Base-by-base conservation (phyloP, 2,113 vertebrate species). In the Serinus canaria region DNA sequence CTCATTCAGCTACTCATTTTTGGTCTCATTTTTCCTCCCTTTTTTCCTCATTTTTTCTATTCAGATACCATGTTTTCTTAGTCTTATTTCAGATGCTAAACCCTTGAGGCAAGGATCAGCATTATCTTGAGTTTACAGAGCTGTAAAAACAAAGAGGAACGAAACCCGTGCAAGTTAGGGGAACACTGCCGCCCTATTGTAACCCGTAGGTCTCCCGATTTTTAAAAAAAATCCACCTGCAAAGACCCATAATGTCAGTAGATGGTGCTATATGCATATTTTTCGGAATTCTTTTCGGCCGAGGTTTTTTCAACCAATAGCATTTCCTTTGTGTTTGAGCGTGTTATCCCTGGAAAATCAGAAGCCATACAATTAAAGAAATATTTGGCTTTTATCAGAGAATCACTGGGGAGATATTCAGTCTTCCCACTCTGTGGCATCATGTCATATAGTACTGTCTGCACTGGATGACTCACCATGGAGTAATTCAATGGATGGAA, bases 261-360 rank as follows among this genome's bases (percentile, higher is more conserved):
- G 97, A 90, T 97, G 97, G 96, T 86, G 96, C 90, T 96, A 70
- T n/a, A 22, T 24, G 49, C 84, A 22, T 43, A 84, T 20, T 74
- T 93, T 93, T 81, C 53, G 25, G 20, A 81, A 59, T 24, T 19
- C 23, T 41, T 63, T 60, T 56, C 24, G 3, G 16, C 55, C 8
- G 10, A 15, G 62, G 33, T 69, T 88, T 88, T 31, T 16, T 47
- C 60, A 69, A 28, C 25, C 43, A 27, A 0, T 47, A 68, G 12
- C 6, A 6, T 37, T 90, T 80, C 49, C 49, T 92, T 91, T 91
- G 86, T 92, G 43, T 70, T 70, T 47, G 47, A 37, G 15, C 2
- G 23, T 28, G 35, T 28, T 53, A 22, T 1, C 59, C 19, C 62
- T 28, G 49, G 69, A 88, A 95, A 56, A 25, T 18, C 43, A 44